phyloP scores from a whole-genome alignment of 2,888 invertebrate species.

The Alviniconcha strummeri region DNA sequence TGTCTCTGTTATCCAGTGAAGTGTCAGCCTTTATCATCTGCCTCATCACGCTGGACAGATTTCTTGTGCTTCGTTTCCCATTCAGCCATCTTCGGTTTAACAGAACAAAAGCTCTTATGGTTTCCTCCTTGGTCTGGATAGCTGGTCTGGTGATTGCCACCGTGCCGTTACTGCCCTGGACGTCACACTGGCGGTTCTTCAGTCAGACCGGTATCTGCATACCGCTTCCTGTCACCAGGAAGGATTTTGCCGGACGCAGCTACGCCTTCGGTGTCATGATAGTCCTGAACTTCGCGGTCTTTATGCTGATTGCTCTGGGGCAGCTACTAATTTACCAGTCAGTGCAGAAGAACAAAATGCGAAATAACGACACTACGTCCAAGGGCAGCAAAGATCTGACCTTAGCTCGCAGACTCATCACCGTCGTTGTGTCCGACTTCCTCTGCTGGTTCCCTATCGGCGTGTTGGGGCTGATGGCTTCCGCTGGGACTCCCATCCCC shows the following conservation, averaged over 20 bases:
- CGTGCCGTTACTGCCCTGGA: constrained; percentile 61
- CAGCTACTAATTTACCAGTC: constrained; percentile 67
- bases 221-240: constrained; percentile 68
- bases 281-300: constrained; percentile 62
- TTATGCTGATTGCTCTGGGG: constrained; percentile 64
- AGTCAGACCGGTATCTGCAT: constrained; percentile 66
- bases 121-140: constrained; percentile 57
- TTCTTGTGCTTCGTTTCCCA: constrained; percentile 79
- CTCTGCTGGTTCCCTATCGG: constrained; percentile 18
- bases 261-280: constrained; percentile 68
- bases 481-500: neutral
- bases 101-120: constrained; percentile 47
- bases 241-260: constrained; percentile 67
- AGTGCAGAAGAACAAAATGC: constrained; percentile 34
- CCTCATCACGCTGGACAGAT: constrained; percentile 66
- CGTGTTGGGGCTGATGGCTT: neutral
- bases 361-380: neutral
- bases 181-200: constrained; percentile 55
- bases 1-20: constrained; percentile 23
- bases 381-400: neutral
- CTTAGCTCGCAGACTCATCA: constrained; percentile 11
- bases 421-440: constrained; percentile 18
- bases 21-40: constrained; percentile 22
- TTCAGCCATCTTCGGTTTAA: constrained; percentile 56
- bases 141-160: constrained; percentile 56